Percentiles rank a stretch among this genome's conserved stretches.
Conservation (phyloP, 1,140 invertebrate species). For the Atopsyche davidsoni region DNA sequence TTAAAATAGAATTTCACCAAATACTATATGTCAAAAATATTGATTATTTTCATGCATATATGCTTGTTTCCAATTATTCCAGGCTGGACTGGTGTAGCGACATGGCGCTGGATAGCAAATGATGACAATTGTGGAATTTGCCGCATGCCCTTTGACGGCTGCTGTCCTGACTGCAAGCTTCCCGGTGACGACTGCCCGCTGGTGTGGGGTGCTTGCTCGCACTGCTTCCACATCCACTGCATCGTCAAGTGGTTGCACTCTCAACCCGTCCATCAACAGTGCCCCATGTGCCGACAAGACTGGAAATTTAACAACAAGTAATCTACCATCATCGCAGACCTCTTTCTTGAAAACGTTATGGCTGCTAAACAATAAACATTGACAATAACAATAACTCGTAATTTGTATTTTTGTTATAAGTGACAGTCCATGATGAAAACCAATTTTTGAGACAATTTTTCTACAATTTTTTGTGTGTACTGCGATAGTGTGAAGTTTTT, state of each 20-base stretch:
- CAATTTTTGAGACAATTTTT: no score
- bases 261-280: conserved; percentile 90
- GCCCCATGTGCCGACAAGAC: conserved; percentile 98
- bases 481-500: no score
- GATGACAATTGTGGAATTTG: conserved; percentile 99
- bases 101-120: conserved; percentile 98
- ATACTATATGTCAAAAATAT: no score
- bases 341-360: no score
- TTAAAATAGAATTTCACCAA: no score
- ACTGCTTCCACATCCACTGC: conserved; percentile 99
- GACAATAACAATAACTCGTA: no score
- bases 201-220: conserved; percentile 97
- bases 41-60: no score
- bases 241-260: conserved; percentile 99
- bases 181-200: conserved; percentile 98
- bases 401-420: no score
- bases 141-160: conserved; percentile 96
- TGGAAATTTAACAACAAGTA: conserved; percentile 93
- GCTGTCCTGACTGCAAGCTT: conserved; percentile 96
- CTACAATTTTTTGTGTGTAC: no score
- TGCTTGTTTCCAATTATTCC: conserved; percentile 16
- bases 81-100: conserved; percentile 93
- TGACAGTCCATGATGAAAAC: no score
- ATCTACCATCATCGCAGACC: no score
- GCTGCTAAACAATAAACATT: no score